These are phyloP conservation scores for Timema cristinae DNA, from an alignment of 2,888 invertebrate species.

Conservation along the genomic window DNA sequence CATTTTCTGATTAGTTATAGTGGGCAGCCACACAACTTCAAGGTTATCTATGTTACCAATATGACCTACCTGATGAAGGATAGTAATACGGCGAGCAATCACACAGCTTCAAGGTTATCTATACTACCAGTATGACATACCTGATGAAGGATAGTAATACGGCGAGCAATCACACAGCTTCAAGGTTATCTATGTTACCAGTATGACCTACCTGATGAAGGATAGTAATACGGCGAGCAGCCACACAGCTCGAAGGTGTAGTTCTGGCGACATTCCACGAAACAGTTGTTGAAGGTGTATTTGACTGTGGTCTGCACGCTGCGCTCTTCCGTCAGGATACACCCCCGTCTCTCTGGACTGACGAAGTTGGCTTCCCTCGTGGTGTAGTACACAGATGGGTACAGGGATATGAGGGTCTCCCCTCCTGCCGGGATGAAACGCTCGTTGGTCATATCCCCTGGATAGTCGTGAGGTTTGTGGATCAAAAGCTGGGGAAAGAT, in stretches of 20 bases:
- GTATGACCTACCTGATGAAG: slow-evolving; percentile 44
- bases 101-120: neutral
- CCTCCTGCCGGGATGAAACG: slow-evolving; percentile 54
- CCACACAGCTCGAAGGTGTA: slow-evolving; percentile 50
- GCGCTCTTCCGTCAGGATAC: slow-evolving; percentile 56
- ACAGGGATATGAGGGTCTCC: slow-evolving; percentile 58
- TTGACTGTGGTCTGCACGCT: slow-evolving; percentile 41
- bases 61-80: too few relatives aligned
- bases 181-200: slow-evolving; percentile 36
- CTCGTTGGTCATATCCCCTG: slow-evolving; percentile 58
- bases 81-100: neutral
- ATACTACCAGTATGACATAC: slow-evolving; percentile 34
- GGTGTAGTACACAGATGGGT: slow-evolving; percentile 61
- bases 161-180: slow-evolving; percentile 59
- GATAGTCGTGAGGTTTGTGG: slow-evolving; percentile 61
- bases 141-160: slow-evolving; percentile 50
- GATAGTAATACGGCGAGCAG: slow-evolving; percentile 58
- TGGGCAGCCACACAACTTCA: slow-evolving; percentile 54
- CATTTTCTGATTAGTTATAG: slow-evolving; percentile 46
- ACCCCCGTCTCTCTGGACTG: slow-evolving; percentile 47
- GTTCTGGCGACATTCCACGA: slow-evolving; percentile 54
- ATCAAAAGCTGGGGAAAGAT: slow-evolving; percentile 51
- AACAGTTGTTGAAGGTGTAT: slow-evolving; percentile 64
- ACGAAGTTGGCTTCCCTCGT: slow-evolving; percentile 53
- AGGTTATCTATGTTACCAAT: neutral